These are phyloP conservation scores for Brachyalestes nurse DNA, from an alignment of 2,797 vertebrate genomes.

Conservation along the genomic window DNA sequence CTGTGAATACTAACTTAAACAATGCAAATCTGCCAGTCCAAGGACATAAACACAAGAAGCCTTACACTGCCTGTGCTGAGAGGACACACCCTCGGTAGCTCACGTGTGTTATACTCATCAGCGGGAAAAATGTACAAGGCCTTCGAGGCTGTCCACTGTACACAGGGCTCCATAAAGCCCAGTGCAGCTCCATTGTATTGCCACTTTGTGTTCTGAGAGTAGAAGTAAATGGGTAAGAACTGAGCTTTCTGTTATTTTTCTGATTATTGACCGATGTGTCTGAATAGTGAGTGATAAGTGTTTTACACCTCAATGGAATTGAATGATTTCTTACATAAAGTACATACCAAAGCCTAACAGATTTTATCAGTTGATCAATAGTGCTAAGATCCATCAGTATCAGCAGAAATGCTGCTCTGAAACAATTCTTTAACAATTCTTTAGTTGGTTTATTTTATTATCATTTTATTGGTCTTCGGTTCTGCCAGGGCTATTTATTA, in stretches of 20 bases:
- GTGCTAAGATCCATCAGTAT: too few species aligned
- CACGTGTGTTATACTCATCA: slow-evolving; percentile 24
- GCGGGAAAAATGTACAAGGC: not conserved
- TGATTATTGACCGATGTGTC: not conserved
- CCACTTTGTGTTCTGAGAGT: not conserved
- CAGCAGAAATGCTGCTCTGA: too few species aligned
- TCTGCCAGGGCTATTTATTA: too few species aligned
- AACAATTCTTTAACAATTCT: too few species aligned
- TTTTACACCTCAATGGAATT: not conserved
- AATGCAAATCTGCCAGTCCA: slow-evolving; percentile 37
- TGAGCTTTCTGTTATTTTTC: not conserved
- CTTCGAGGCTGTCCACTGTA: slow-evolving; percentile 18
- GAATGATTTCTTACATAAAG: not conserved
- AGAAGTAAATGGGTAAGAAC: not conserved
- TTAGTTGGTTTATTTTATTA: too few species aligned
- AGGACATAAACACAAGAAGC: slow-evolving; percentile 6
- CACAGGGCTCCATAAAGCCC: slow-evolving; percentile 15
- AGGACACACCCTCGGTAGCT: slow-evolving; percentile 8
- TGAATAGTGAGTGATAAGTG: not conserved
- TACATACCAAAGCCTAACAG: not conserved
- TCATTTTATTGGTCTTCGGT: too few species aligned
- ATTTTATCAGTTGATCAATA: too few species aligned
- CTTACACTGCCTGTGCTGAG: not conserved
- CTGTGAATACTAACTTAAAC: slow-evolving; percentile 11
- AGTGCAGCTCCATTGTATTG: not conserved